A percentile compares a stretch with the other conserved stretches of the same genome.
These are phyloP conservation scores for Cliona cf. orientalis DNA, from an alignment of 37 sponge, comb jelly and placozoan species.

Conservation along the genomic window DNA sequence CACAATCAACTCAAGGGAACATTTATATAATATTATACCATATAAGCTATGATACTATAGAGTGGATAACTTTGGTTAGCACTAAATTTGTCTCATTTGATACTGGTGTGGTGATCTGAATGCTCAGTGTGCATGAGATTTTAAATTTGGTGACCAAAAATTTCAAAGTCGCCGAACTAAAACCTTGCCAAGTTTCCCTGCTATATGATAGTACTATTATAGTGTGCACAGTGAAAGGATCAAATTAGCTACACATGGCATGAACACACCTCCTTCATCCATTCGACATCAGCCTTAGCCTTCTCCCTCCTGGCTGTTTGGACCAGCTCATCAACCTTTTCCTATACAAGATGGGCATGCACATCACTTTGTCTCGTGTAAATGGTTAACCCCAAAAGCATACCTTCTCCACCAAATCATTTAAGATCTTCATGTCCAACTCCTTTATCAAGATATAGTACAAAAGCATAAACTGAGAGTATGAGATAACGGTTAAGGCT, in stretches of 20 bases:
- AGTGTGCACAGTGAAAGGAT: too few relatives aligned
- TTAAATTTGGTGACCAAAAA: too few relatives aligned
- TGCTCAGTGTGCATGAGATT: too few relatives aligned
- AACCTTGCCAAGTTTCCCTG: too few relatives aligned
- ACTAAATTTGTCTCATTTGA: too few relatives aligned
- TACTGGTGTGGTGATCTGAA: too few relatives aligned
- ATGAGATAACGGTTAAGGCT: background rate
- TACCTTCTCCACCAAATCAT: conserved; percentile 60
- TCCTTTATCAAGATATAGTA: conserved; percentile 53
- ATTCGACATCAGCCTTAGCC: conserved; percentile 83
- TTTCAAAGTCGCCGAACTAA: too few relatives aligned
- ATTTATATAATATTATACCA: too few relatives aligned
- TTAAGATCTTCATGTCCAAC: conserved; percentile 84
- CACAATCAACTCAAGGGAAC: too few relatives aligned
- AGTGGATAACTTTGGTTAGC: too few relatives aligned
- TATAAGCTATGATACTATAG: too few relatives aligned
- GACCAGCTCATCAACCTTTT: conserved; percentile 50
- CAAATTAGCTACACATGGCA: background rate
- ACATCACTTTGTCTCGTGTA: background rate
- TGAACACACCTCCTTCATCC: conserved; percentile 86
- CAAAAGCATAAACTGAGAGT: background rate
- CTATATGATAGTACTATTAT: too few relatives aligned
- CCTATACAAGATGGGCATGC: conserved; percentile 23
- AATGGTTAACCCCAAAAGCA: background rate
- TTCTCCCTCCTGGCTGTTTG: conserved; percentile 74